A percentile compares a stretch with the other conserved stretches of the same genome.
Conservation (phyloP, 2,797 vertebrate genomes). For the Scomberomorus guttatus region DNA sequence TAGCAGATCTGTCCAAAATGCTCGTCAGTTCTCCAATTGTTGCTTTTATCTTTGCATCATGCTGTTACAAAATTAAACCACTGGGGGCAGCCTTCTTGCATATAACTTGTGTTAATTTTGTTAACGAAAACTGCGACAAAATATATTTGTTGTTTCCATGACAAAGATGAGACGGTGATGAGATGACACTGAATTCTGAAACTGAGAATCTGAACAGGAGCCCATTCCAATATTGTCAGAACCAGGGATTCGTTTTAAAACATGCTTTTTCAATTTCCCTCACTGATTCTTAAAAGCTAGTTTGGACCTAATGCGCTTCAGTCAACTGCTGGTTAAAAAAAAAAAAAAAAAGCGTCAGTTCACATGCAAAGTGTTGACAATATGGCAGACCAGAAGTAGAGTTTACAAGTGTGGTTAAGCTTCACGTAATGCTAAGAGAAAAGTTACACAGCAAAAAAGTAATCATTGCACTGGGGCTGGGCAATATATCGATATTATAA, state of each 20-base stretch:
- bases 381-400: constrained; percentile 1
- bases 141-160: background rate
- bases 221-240: no score
- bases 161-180: background rate
- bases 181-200: background rate
- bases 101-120: background rate
- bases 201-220: no score
- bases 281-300: no score
- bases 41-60: constrained; percentile 37
- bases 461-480: background rate
- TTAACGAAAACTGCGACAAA: background rate
- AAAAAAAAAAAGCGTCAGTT: background rate
- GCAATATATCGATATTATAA: no score
- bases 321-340: background rate
- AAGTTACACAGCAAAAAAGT: constrained; percentile 2
- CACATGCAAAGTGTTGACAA: constrained; percentile 22
- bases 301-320: background rate
- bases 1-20: constrained; percentile 23
- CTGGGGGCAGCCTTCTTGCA: constrained; percentile 41
- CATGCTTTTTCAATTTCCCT: no score
- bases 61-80: constrained; percentile 41
- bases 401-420: constrained; percentile 4
- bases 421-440: constrained; percentile 5
- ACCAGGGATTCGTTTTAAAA: background rate
- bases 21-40: constrained; percentile 2